A percentile compares a stretch with the other conserved stretches of the same genome.
phyloP scores from a whole-genome alignment of 2,797 vertebrate genomes.

The Chelidonichthys spinosus region DNA sequence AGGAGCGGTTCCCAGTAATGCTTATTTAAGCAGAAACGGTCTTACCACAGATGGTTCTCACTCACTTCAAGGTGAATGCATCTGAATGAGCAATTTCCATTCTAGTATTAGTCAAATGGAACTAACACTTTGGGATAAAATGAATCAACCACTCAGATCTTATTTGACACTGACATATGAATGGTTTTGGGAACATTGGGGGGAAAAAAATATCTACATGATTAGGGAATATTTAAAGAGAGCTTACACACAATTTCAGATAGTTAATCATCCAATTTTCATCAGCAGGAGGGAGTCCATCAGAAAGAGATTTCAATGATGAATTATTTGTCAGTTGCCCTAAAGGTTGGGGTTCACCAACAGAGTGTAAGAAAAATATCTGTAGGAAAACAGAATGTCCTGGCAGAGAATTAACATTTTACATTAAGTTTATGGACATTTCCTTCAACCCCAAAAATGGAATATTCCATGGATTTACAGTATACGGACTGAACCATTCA shows the following conservation, averaged over 20 bases:
- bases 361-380: neutral
- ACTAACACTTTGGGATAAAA: slow-evolving; percentile 72
- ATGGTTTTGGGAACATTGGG: slow-evolving; percentile 49
- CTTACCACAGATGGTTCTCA: slow-evolving; percentile 59
- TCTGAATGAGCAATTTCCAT: slow-evolving; percentile 75
- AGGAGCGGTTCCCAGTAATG: slow-evolving; percentile 47
- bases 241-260: slow-evolving; percentile 53
- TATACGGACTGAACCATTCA: too few relatives aligned
- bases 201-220: slow-evolving; percentile 58
- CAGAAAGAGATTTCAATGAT: slow-evolving; percentile 29
- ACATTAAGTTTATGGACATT: too few relatives aligned
- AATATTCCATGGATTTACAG: too few relatives aligned
- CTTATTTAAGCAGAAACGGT: slow-evolving; percentile 65
- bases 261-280: slow-evolving; percentile 58
- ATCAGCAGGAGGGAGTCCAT: slow-evolving; percentile 40
- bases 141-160: slow-evolving; percentile 68
- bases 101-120: slow-evolving; percentile 75
- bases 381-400: too few relatives aligned
- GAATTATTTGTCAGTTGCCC: slow-evolving; percentile 29
- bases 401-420: too few relatives aligned
- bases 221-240: slow-evolving; percentile 37
- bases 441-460: too few relatives aligned
- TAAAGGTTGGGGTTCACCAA: slow-evolving; percentile 4
- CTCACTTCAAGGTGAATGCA: slow-evolving; percentile 75
- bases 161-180: slow-evolving; percentile 69